Evolutionary conservation across 2,797 vertebrate species (phyloP), one percentile per base, ranked within the genome.

Genomic region (Diplodus puntazzo): DNA sequence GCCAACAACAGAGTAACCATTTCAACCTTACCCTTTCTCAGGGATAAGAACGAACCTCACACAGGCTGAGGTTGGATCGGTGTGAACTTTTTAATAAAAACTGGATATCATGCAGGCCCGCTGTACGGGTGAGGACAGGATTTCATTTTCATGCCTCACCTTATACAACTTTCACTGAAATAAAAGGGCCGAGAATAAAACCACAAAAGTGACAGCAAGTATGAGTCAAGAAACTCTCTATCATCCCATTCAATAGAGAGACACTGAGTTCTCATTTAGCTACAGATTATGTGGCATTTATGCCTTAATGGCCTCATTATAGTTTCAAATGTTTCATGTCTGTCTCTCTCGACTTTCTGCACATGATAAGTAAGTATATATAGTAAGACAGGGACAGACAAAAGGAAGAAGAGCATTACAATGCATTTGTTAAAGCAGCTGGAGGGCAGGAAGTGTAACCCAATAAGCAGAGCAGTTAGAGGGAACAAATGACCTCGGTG

Each of bases 401-500:
- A 11, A 45, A 23, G 16, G 9, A 43, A 45, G 27, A 18, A 18
- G 43, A 54, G 48, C 45, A 69, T 9, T 61, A 20, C 16, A 10
- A 23, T 57, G 43, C 53, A 71, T 54, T 58, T 66, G 14, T 72
- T 70, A 45, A 67, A 75, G 63, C 53, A 76, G 66, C 50, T 74
- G 65, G 9, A 76, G 59, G 25, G 50, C 81, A 92, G 81, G 89
- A 86, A 79, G 82, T 89, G 62, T 60, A 84, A 73, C 62, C 78
- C 83, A 87, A 67, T 83, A 78, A 89, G 64, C 73, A 75, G 49
- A 68, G 74, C 81, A 25, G n/a, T 64, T 67, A 73, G 59, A 69
- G 50, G 69, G 55, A 85, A 73, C 63, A 84, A 70, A 88, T 83
- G 27, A 11, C 27, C 43, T 60, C 60, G 59, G 57, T 42, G 23